Percentiles rank a stretch among this genome's conserved stretches.
Conservation (phyloP, 1,140 invertebrate genomes). For the Drosophila parabipectinata region DNA sequence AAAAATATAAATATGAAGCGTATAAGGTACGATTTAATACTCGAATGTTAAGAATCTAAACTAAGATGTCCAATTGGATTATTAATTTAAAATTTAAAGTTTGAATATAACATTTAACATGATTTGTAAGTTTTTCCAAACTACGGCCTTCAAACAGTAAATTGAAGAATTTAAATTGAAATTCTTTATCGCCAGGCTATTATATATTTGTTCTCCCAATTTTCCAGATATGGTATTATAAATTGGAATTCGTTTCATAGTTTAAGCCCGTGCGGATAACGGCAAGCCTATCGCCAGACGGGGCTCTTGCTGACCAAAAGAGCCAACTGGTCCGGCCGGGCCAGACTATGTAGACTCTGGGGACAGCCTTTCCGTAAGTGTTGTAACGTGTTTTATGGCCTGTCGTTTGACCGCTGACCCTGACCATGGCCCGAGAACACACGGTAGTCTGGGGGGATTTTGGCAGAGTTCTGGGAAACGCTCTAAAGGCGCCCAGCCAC, state of each 20-base stretch:
- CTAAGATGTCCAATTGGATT: too few species aligned
- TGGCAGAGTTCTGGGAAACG: slow-evolving; percentile 25
- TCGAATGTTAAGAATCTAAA: too few species aligned
- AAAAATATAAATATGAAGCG: too few species aligned
- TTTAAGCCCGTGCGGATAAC: slow-evolving; percentile 17
- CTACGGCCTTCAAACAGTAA: not conserved
- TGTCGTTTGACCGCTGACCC: slow-evolving; percentile 39
- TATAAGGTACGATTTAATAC: too few species aligned
- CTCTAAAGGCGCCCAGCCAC: slow-evolving; percentile 20
- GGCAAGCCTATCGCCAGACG: not conserved
- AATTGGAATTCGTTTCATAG: not conserved
- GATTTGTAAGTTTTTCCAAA: not conserved
- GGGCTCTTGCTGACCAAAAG: not conserved
- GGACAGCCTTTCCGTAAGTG: slow-evolving; percentile 27
- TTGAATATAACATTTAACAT: too few species aligned
- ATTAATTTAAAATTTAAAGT: too few species aligned
- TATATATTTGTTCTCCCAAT: not conserved
- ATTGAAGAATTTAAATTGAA: not conserved
- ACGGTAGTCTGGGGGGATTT: slow-evolving; percentile 18
- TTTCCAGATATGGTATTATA: not conserved
- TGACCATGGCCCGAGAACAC: slow-evolving; percentile 31
- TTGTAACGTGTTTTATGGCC: slow-evolving; percentile 43
- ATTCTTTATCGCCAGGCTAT: not conserved
- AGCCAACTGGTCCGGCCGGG: slow-evolving; percentile 13
- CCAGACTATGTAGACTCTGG: not conserved